phyloP scores from a whole-genome alignment of 2,797 vertebrate species.

The Decapterus maruadsi region DNA sequence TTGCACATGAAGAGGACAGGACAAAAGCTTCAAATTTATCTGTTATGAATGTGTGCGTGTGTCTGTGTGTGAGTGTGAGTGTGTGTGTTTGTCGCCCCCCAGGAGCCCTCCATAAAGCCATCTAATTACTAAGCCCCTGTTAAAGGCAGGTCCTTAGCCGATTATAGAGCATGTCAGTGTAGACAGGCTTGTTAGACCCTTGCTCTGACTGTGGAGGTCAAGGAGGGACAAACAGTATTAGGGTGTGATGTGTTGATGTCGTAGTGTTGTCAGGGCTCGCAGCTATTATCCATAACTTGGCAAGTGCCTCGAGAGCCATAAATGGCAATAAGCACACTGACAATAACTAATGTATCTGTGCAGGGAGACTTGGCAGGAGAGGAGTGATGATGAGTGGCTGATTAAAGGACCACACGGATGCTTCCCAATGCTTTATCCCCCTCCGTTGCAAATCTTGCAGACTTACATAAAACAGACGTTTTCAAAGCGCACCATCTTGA shows the following conservation, averaged over 20 bases:
- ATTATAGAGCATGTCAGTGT: constrained; percentile 44
- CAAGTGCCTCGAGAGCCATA: neutral
- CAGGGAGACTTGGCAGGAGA: neutral
- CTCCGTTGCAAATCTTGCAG: neutral
- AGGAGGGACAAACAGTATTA: constrained; percentile 19
- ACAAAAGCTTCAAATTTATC: neutral
- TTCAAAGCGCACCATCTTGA: neutral
- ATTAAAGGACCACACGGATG: neutral
- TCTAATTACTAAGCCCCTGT: constrained; percentile 65
- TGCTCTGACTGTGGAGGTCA: constrained; percentile 8
- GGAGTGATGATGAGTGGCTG: neutral
- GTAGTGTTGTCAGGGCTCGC: constrained; percentile 1
- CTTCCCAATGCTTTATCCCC: neutral
- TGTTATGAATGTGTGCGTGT: neutral
- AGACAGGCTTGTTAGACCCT: constrained; percentile 25
- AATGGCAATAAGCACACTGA: neutral
- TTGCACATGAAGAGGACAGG: neutral
- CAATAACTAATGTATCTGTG: neutral
- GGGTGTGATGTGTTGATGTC: constrained; percentile 4
- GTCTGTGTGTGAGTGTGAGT: neutral
- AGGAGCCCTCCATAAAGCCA: constrained; percentile 48
- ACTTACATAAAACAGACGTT: neutral
- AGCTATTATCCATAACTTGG: neutral
- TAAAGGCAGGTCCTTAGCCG: constrained; percentile 46
- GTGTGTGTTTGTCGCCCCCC: neutral